Evolutionary conservation across 2,113 vertebrate species (phyloP).

Genomic region (Plecotus auritus): DNA sequence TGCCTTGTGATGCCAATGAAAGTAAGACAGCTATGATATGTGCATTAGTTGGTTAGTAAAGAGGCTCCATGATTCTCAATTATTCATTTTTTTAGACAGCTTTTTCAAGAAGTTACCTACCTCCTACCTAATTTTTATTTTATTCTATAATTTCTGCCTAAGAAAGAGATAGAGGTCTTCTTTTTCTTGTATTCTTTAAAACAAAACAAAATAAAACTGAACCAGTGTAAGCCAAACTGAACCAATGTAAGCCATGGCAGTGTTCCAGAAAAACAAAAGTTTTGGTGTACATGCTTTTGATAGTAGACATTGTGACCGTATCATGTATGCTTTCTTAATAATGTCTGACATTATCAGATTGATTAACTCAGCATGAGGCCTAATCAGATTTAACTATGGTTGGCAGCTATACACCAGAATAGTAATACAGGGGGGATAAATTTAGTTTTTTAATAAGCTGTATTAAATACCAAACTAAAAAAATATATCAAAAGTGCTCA

Average conservation of each 20-base stretch:
- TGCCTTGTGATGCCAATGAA: background rate
- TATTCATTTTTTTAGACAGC: background rate
- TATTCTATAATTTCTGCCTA: background rate
- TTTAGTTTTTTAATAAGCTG: slow-evolving; percentile 73
- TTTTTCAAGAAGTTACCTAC: background rate
- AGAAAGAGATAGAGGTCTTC: slow-evolving; percentile 36
- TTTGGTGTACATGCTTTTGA: slow-evolving; percentile 68
- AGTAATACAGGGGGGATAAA: slow-evolving; percentile 74
- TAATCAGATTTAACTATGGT: slow-evolving; percentile 82
- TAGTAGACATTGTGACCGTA: slow-evolving; percentile 74
- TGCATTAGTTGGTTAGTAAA: background rate
- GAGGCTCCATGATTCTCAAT: background rate
- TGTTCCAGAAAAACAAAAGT: slow-evolving; percentile 74
- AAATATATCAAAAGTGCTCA: slow-evolving; percentile 50
- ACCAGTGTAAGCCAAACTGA: slow-evolving; percentile 68
- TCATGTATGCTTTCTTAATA: slow-evolving; percentile 79
- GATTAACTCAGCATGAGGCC: slow-evolving; percentile 79
- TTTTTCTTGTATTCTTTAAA: slow-evolving; percentile 39
- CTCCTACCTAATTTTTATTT: background rate
- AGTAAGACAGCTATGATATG: background rate
- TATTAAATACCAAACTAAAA: slow-evolving; percentile 68
- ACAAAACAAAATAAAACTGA: slow-evolving; percentile 42
- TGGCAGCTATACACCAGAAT: slow-evolving; percentile 77
- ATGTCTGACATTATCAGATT: slow-evolving; percentile 83
- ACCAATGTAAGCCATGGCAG: slow-evolving; percentile 67